A percentile compares a stretch with the other conserved stretches of the same genome.
These are phyloP conservation scores for Scaptomyza caliginosa DNA, from an alignment of 2,888 invertebrate species.

Conservation along the genomic window DNA sequence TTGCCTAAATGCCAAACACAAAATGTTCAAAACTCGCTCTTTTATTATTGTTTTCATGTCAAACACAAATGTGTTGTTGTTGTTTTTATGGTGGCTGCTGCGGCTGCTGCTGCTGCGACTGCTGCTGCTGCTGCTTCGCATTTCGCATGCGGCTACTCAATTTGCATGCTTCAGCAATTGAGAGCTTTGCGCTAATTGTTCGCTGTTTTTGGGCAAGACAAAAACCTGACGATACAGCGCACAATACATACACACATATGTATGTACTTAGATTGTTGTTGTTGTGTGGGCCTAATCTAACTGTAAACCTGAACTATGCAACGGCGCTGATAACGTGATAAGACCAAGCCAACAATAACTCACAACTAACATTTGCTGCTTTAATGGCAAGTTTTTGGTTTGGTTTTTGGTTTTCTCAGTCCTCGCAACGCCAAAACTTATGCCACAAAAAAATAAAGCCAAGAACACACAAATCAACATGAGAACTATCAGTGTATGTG, in stretches of 20 bases:
- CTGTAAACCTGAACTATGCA: conserved; percentile 62
- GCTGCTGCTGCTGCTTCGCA: conserved; percentile 10
- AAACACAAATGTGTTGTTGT: conserved; percentile 63
- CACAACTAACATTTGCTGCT: conserved; percentile 28
- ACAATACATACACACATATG: conserved; percentile 1
- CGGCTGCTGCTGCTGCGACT: neutral
- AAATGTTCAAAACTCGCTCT: conserved; percentile 22
- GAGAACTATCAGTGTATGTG: conserved; percentile 16
- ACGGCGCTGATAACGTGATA: conserved; percentile 58
- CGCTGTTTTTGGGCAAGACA: conserved; percentile 41
- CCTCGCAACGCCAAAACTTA: conserved; percentile 46
- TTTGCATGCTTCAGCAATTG: conserved; percentile 61
- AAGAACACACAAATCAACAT: conserved; percentile 34
- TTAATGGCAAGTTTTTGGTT: neutral
- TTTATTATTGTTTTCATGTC: conserved; percentile 73
- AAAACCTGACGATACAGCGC: conserved; percentile 36
- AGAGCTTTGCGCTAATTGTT: conserved; percentile 60
- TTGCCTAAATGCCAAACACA: conserved; percentile 28
- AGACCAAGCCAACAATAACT: conserved; percentile 8
- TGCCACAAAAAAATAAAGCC: conserved; percentile 44
- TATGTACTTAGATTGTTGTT: neutral
- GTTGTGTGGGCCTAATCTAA: conserved; percentile 45
- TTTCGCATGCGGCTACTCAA: conserved; percentile 41
- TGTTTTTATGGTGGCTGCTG: conserved; percentile 15
- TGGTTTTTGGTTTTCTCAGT: neutral